Evolutionary conservation across 2,797 vertebrate species (phyloP), one percentile per base, ranked within the genome.

Genomic region (Pseudomugil gertrudae): DNA sequence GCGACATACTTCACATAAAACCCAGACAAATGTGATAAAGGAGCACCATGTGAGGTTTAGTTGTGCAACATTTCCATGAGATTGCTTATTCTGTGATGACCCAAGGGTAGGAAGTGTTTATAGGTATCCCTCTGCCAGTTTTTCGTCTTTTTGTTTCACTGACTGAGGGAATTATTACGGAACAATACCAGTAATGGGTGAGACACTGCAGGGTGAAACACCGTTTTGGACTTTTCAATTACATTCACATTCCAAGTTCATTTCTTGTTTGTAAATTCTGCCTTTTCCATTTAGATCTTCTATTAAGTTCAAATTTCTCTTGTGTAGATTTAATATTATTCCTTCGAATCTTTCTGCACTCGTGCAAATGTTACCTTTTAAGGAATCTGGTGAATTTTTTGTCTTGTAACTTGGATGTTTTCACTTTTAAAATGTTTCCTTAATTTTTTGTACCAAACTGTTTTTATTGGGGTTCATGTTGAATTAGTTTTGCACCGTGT

Each of bases 21-120:
- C n/a, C 33, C 19, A 38, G n/a, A 55, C 50, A 48, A 57, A 66
- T 47, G 21, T 43, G 48, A 51, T 56, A 50, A 51, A 32, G 45
- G 45, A 55, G 30, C 38, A 29, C 11, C 10, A 23, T 26, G 54
- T 67, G 27, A 13, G 23, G 23, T 19, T 54, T 54, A 32, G 43
- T 29, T 35, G 61, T 17, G 24, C 43, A 57, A 51, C 57, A 33
- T 30, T 33, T 9, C 29, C 45, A 14, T 19, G 7, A 2, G 17
- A 26, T 51, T 47, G 53, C 58, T 45, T 30, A 19, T 36, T 57
- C 3, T 5, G 45, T 63, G 53, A 50, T 29, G 54, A 36, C 15
- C 61, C 40, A 36, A 40, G 61, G 40, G 14, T 38, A 53, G 15
- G 23, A 55, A 17, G 30, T 40, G 13, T 57, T 45, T 26, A 32